Conservation (phyloP, 2,888 invertebrate genomes). For the Nesidiocoris tenuis region DNA sequence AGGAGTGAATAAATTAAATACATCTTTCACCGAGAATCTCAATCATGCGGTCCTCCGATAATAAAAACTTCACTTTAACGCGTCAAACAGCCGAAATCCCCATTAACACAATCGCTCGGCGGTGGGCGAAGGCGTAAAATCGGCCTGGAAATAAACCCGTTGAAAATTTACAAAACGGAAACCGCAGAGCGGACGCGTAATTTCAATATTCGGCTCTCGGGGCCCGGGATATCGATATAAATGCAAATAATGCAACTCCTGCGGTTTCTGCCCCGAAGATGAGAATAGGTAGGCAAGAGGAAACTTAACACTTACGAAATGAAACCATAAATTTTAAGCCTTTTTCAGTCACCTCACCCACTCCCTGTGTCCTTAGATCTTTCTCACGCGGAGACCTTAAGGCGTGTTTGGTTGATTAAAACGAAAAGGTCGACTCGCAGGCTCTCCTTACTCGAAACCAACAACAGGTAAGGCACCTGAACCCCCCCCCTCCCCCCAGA, state of each 20-base stretch:
- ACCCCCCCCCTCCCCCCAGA: background rate
- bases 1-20: no score
- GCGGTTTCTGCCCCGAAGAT: background rate
- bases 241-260: slow-evolving; percentile 27
- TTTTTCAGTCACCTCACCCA: slow-evolving; percentile 14
- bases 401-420: slow-evolving; percentile 25
- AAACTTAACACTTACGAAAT: slow-evolving; percentile 22
- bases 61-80: no score
- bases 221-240: slow-evolving; percentile 21
- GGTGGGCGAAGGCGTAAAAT: background rate
- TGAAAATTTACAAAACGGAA: background rate
- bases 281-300: background rate
- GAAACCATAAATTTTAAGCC: slow-evolving; percentile 21
- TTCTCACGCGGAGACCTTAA: background rate
- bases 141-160: background rate
- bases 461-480: slow-evolving; percentile 34
- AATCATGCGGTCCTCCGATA: no score
- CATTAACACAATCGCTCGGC: background rate
- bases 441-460: background rate
- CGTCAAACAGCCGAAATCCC: no score
- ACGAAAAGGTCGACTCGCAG: slow-evolving; percentile 10
- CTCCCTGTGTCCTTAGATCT: background rate
- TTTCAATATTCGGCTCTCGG: slow-evolving; percentile 16
- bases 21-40: no score
- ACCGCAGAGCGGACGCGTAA: background rate